Base-by-base conservation (phyloP, 2,888 invertebrate genomes). In the Phoenoteleia sp. region DNA sequence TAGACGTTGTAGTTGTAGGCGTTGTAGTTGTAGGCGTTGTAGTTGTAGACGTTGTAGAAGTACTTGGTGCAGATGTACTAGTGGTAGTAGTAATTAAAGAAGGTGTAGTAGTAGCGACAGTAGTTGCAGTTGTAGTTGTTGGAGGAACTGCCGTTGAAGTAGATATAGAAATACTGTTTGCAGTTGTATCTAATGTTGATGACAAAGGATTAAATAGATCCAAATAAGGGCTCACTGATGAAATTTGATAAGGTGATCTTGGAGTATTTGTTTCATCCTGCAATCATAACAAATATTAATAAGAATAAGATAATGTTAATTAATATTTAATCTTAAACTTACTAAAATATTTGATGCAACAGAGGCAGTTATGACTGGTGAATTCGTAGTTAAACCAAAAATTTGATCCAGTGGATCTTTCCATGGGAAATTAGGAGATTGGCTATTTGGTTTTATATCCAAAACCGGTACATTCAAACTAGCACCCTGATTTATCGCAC, bases 361-460 rank as follows among this genome's bases (percentile, higher is more conserved):
- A 15, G 93, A 93, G 33, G 92, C 93, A 27, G 92, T 91, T 64
- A 90, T 89, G 23, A 89, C 79, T 13, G 93, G 91, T 17, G 91
- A 89, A 79, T 90, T 87, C 5, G 93, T 93, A n/a, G 93, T 91
- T 13, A 93, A 91, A 13, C 93, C 93, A 69, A 93, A 93, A 81
- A 93, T 93, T 85, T 92, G 92, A 88, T 93, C 93, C 17, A 93
- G 77, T 7, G 93, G 92, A 90, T 93, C 93, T 72, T 91, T 91
- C 93, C 93, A 93, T 13, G 92, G 92, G 74, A 92, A 93, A 60
- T 92, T 91, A 27, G 92, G 89, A 7, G 92, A 89, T 33, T 91
- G 52, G 91, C 91, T 36, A 91, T 89, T 86, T 75, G 87, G 90
- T 58, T 91, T 82, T 13, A 91, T 82, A 85, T 91, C 90, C 29